Base-by-base conservation (phyloP, 2,113 vertebrate species). In the Podocnemis expansa region DNA sequence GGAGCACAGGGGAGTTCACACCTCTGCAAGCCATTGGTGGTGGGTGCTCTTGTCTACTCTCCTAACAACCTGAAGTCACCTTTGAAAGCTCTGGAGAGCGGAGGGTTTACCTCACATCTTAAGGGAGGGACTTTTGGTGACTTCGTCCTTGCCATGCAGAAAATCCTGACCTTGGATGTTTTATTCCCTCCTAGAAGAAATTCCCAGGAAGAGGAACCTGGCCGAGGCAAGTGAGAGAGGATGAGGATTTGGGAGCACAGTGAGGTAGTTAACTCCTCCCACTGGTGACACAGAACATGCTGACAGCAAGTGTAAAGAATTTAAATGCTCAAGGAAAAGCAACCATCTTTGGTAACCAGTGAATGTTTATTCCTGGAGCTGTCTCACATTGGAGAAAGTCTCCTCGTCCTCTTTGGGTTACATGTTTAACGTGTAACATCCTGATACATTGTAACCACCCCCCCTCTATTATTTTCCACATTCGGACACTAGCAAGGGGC, bases 261-360 rank as follows among this genome's bases (percentile, higher is more conserved):
- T 73, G 90, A 73, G 41, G 27, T 45, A 27, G 45, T 45, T 76
- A 45, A 95, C 96, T 97, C 97, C 95, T 97, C 97, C 97, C 90
- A 93, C 27, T 94, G 80, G 84, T 81, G 1, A 5, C 89, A 10
- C 52, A 25, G 86, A 90, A 87, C 89, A 95, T 95, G 91, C 78
- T 94, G 87, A 90, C 0, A 86, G 83, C 1, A 43, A 85, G 63
- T 60, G 43, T 52, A 96, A 95, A 89, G 78, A 93, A 14, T 70
- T 80, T 82, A 83, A 90, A 84, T 12, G 58, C 79, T 76, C 81
- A 49, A 81, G 90, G 87, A 93, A 97, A 95, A 84, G 29, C 52
- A 73, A 90, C 97, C 96, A 97, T 97, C 91, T 97, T 97, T 96
- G 97, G 96, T 94, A 95, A 97, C 91, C 63, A 8, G 14, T 17